These are phyloP conservation scores for Polia nebulosa DNA, from an alignment of 2,888 invertebrate species.

Conservation along the genomic window DNA sequence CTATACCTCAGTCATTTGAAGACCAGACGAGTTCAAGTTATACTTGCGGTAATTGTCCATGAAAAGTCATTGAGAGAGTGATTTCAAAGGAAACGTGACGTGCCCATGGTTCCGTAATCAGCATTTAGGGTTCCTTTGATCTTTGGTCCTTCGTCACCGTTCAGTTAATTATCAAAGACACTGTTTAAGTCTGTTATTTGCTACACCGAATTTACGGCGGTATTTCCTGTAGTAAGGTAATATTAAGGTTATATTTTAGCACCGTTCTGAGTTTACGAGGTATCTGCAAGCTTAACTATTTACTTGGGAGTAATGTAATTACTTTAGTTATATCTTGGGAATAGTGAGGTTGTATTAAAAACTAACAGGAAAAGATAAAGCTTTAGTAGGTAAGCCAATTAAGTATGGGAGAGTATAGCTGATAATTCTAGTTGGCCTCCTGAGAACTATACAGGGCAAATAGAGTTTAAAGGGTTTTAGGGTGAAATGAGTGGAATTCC, in stretches of 20 bases:
- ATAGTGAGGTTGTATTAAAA: too few species aligned
- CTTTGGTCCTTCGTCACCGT: constrained; percentile 35
- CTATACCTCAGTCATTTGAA: constrained; percentile 7
- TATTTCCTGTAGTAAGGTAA: constrained; percentile 13
- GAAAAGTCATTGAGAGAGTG: constrained; percentile 69
- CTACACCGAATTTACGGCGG: neutral
- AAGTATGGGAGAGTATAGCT: too few species aligned
- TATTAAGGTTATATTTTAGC: constrained; percentile 2
- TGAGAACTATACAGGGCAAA: too few species aligned
- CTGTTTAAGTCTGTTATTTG: constrained; percentile 33
- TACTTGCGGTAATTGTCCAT: constrained; percentile 53
- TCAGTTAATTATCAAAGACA: constrained; percentile 52
- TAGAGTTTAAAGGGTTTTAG: too few species aligned
- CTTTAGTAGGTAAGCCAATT: too few species aligned
- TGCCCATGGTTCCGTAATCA: constrained; percentile 64
- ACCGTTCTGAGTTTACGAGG: neutral
- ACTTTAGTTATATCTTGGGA: too few species aligned
- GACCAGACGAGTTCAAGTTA: constrained; percentile 44
- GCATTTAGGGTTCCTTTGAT: constrained; percentile 65
- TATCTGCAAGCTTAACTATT: neutral
- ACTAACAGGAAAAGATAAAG: too few species aligned
- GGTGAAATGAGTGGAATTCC: too few species aligned
- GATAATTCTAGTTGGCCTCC: too few species aligned
- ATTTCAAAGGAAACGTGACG: constrained; percentile 73
- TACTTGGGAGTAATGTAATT: neutral